These are phyloP conservation scores for Leucophenga varia DNA, from an alignment of 1,140 invertebrate species.

Conservation along the genomic window DNA sequence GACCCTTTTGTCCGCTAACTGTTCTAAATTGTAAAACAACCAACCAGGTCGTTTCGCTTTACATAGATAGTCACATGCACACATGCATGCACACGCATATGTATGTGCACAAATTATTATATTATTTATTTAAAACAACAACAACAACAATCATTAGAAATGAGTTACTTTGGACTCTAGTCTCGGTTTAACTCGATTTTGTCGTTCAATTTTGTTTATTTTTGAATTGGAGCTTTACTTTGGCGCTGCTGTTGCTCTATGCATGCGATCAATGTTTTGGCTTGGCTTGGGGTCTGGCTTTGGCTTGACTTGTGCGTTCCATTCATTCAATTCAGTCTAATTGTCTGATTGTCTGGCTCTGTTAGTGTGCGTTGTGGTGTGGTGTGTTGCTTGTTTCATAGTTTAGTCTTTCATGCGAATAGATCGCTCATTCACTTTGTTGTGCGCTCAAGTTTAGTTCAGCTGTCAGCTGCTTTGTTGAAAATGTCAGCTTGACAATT, in stretches of 20 bases:
- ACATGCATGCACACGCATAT: no score
- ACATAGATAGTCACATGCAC: no score
- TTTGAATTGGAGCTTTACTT: neutral
- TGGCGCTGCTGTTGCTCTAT: conserved; percentile 29
- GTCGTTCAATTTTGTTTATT: neutral
- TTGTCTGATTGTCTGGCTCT: conserved; percentile 1
- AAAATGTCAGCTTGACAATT: conserved; percentile 56
- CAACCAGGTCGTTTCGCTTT: neutral
- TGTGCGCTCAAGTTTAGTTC: conserved; percentile 10
- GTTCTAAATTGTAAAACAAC: conserved; percentile 1
- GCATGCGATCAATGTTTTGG: conserved; percentile 3
- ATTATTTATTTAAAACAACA: no score
- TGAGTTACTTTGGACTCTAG: no score
- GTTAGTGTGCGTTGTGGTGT: neutral
- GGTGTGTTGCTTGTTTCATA: neutral
- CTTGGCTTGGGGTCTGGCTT: neutral
- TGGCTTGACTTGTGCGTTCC: neutral
- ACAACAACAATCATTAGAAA: no score
- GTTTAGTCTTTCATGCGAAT: neutral
- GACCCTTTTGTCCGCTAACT: neutral
- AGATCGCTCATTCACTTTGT: neutral
- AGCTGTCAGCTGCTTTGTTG: conserved; percentile 49
- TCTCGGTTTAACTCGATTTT: no score
- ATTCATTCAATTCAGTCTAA: neutral
- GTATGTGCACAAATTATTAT: no score